Evolutionary conservation across 2,113 vertebrate species (phyloP).

Genomic region (Cinclus cinclus): DNA sequence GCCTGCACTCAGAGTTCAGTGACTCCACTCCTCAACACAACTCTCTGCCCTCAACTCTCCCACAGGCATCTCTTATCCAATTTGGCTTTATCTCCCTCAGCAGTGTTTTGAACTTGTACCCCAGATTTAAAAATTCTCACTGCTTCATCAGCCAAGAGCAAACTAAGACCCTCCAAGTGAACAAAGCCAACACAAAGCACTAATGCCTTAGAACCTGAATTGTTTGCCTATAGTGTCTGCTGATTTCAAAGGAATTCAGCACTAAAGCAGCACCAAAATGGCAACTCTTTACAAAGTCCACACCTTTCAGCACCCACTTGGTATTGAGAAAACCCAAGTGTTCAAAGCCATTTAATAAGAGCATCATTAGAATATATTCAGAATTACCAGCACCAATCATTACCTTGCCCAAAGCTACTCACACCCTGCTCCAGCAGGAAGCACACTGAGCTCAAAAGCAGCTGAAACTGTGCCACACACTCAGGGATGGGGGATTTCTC

Average conservation of each 20-base stretch:
- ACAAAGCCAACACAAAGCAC: background rate
- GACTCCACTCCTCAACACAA: background rate
- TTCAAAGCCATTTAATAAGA: background rate
- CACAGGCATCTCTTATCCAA: background rate
- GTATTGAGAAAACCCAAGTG: background rate
- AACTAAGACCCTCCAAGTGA: background rate
- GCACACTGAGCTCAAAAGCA: background rate
- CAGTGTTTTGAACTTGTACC: background rate
- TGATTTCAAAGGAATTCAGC: background rate
- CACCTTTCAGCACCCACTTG: background rate
- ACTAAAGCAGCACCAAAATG: background rate
- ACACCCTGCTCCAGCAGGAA: background rate
- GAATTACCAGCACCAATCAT: background rate
- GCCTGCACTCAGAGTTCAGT: background rate
- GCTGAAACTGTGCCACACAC: fast-evolving
- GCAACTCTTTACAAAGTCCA: background rate
- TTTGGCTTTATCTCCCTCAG: background rate
- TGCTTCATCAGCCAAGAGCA: background rate
- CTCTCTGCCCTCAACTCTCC: background rate
- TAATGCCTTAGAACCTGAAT: fast-evolving
- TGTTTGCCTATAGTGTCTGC: background rate
- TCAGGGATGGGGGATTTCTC: fast-evolving
- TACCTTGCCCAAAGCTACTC: background rate
- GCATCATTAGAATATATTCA: background rate
- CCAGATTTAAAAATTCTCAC: background rate